These are phyloP conservation scores for Pteropus alecto DNA, from an alignment of 2,113 vertebrate species.

Conservation along the genomic window DNA sequence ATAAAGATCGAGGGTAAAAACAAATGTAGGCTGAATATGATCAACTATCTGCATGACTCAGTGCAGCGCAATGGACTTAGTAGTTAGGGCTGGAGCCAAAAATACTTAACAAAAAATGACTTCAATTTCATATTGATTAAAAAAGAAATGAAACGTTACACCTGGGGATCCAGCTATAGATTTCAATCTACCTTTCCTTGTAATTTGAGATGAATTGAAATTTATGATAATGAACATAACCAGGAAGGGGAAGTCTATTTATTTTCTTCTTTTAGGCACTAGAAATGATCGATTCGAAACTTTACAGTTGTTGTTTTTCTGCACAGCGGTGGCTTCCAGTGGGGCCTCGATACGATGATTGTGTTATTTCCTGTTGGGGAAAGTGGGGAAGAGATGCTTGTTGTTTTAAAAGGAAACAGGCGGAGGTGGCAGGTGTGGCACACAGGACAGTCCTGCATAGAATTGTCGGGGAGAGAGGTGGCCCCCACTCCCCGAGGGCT, in stretches of 20 bases:
- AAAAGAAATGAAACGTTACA: conserved; percentile 17
- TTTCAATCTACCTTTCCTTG: conserved; percentile 61
- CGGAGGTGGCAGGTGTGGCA: accelerated
- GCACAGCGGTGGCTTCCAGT: background rate
- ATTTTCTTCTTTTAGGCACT: conserved; percentile 17
- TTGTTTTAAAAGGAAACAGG: background rate
- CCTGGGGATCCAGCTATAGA: conserved; percentile 28
- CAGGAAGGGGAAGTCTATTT: background rate
- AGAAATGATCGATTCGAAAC: conserved; percentile 34
- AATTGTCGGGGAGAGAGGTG: background rate
- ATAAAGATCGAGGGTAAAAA: conserved; percentile 36
- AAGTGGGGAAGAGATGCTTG: background rate
- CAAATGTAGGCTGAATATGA: background rate
- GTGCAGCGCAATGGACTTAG: background rate
- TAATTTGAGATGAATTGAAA: conserved; percentile 59
- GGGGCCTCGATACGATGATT: background rate
- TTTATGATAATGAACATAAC: conserved; percentile 47
- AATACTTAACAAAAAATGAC: conserved; percentile 58
- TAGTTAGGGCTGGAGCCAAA: conserved; percentile 27
- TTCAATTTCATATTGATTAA: conserved; percentile 72
- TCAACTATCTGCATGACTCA: conserved; percentile 4
- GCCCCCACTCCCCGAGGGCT: background rate
- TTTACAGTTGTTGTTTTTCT: background rate
- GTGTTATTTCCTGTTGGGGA: background rate
- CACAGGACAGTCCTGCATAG: background rate